phyloP scores from a whole-genome alignment of 2,113 vertebrate species.

The Cephalophus harveyi region DNA sequence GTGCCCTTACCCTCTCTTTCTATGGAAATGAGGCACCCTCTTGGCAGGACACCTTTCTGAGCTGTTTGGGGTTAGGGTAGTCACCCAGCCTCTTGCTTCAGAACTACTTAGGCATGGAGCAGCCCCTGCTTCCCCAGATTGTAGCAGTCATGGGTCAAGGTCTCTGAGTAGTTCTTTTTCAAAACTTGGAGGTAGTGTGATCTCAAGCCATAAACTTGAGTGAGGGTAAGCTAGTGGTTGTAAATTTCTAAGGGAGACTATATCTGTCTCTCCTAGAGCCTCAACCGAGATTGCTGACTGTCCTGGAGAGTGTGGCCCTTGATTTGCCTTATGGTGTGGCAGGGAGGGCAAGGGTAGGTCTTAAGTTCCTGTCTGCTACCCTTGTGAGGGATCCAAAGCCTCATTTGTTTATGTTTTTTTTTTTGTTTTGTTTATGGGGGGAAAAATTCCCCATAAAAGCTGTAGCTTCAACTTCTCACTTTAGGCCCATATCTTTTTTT shows the following conservation, averaged over 20 bases:
- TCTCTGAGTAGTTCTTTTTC: neutral
- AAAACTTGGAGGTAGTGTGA: neutral
- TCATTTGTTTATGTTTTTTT: neutral
- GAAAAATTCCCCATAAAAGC: neutral
- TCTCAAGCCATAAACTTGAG: neutral
- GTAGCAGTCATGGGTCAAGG: neutral
- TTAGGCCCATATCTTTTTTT: neutral
- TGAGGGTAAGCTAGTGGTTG: neutral
- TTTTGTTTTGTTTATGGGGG: neutral
- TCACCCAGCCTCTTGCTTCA: neutral
- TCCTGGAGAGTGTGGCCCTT: neutral
- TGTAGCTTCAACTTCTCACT: neutral
- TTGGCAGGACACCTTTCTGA: neutral
- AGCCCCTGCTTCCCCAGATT: neutral
- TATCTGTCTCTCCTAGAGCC: neutral
- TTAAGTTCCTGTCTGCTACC: neutral
- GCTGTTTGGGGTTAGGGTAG: neutral
- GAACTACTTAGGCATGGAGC: neutral
- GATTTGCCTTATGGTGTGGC: neutral
- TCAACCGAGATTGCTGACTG: neutral
- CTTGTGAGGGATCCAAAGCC: neutral
- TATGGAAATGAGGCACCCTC: neutral
- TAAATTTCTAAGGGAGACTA: neutral
- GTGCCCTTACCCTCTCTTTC: neutral
- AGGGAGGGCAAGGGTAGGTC: neutral